A percentile compares a stretch with the other conserved stretches of the same genome.
Conservation (phyloP, 2,888 invertebrate species). For the Macrosoma leucophasiata region DNA sequence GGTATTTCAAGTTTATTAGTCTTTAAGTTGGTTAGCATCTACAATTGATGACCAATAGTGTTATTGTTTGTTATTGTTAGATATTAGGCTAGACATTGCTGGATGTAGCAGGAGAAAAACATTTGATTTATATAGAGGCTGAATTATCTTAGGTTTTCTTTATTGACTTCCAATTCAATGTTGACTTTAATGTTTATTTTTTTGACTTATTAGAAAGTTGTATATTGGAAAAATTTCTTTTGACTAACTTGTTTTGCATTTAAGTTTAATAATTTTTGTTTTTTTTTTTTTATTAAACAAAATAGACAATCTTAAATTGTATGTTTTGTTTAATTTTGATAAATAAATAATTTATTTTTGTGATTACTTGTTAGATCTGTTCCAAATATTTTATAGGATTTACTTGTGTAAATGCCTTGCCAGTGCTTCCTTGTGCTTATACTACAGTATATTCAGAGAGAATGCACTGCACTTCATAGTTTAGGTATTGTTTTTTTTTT, state of each 20-base stretch:
- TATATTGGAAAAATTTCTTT: slow-evolving; percentile 1
- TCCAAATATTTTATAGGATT: slow-evolving; percentile 40
- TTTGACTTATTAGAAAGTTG: too few relatives aligned
- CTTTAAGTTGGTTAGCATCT: too few relatives aligned
- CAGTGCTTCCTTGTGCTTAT: slow-evolving; percentile 67
- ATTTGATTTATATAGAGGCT: too few relatives aligned
- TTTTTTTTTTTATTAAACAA: slow-evolving; percentile 19
- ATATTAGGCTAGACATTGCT: too few relatives aligned
- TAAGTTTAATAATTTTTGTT: slow-evolving; percentile 1
- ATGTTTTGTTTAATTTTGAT: too few relatives aligned
- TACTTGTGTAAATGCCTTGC: slow-evolving; percentile 49
- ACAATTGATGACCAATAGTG: too few relatives aligned
- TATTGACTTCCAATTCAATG: too few relatives aligned
- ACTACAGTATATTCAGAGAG: slow-evolving; percentile 62
- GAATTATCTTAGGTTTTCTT: too few relatives aligned
- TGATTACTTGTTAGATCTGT: slow-evolving; percentile 11
- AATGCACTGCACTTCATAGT: slow-evolving; percentile 52
- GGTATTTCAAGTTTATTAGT: too few relatives aligned
- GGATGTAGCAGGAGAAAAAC: too few relatives aligned
- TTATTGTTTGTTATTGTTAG: slow-evolving; percentile 13
- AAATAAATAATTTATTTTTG: slow-evolving; percentile 25
- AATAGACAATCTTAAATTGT: too few relatives aligned
- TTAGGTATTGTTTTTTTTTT: slow-evolving; percentile 16
- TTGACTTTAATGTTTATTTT: too few relatives aligned
- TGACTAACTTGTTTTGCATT: slow-evolving; percentile 4